Evolutionary conservation across 2,797 vertebrate species (phyloP).

Genomic region (Halcyon smyrnensis): DNA sequence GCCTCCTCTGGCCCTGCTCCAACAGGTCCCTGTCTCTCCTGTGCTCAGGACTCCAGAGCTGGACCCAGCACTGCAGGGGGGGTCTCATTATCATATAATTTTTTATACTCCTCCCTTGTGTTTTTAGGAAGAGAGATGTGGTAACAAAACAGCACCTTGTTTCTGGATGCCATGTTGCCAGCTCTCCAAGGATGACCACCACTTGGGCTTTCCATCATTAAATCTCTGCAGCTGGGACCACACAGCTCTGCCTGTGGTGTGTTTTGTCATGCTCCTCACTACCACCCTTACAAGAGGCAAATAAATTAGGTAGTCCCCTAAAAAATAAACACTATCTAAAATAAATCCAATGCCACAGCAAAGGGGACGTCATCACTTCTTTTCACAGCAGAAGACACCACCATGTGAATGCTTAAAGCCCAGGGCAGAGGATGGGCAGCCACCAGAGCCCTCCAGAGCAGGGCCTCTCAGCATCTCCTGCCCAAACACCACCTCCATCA

Average conservation of each 20-base stretch:
- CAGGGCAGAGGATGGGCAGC: background rate
- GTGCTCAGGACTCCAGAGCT: background rate
- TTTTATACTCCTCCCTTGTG: background rate
- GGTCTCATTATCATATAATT: background rate
- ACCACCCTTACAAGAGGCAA: background rate
- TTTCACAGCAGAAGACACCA: background rate
- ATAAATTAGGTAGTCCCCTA: background rate
- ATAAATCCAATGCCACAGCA: accelerated
- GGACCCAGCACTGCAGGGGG: background rate
- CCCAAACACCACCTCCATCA: background rate
- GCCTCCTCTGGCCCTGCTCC: too few relatives aligned
- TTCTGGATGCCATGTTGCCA: background rate
- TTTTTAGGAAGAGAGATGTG: background rate
- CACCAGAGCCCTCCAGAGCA: background rate
- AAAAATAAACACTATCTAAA: background rate
- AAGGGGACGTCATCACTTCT: background rate
- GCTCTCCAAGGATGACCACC: background rate
- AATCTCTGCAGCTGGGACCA: background rate
- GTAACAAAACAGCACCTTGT: too few relatives aligned
- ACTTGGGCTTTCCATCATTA: background rate
- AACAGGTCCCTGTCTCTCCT: too few relatives aligned
- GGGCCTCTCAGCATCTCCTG: background rate
- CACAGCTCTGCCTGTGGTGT: accelerated
- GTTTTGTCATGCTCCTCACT: background rate
- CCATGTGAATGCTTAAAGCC: accelerated